Evolutionary conservation across 2,888 invertebrate genomes (phyloP).

Genomic region (Girardia tigrina): DNA sequence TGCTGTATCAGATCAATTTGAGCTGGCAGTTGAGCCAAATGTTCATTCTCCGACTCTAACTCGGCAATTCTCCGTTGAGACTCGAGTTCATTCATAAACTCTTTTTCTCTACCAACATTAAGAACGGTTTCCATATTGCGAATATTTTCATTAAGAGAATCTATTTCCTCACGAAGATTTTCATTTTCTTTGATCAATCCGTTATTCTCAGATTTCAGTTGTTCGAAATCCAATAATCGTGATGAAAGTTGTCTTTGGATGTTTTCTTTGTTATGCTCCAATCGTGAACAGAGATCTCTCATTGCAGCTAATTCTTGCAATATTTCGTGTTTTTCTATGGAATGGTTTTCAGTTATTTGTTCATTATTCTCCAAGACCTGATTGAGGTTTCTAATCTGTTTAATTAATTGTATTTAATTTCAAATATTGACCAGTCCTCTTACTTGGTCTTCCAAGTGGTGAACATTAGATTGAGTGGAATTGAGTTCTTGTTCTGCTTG

Average conservation of each 20-base stretch:
- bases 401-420: background rate
- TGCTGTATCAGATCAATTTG: constrained; percentile 50
- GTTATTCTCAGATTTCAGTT: constrained; percentile 40
- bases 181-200: constrained; percentile 32
- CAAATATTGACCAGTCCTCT: background rate
- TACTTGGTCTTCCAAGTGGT: constrained; percentile 7
- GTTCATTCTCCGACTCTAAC: constrained; percentile 46
- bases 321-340: constrained; percentile 41
- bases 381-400: background rate
- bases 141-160: constrained; percentile 8
- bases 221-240: constrained; percentile 47
- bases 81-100: constrained; percentile 47
- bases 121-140: constrained; percentile 48
- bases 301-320: constrained; percentile 46
- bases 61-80: constrained; percentile 42
- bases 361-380: background rate
- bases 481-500: constrained; percentile 37
- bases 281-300: constrained; percentile 46
- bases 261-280: constrained; percentile 47
- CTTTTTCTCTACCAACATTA: constrained; percentile 48
- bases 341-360: constrained; percentile 17
- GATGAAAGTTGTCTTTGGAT: constrained; percentile 46
- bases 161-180: constrained; percentile 33
- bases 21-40: constrained; percentile 49
- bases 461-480: background rate